Evolutionary conservation across 2,888 invertebrate species (phyloP).

Genomic region (Sesamia inferens): DNA sequence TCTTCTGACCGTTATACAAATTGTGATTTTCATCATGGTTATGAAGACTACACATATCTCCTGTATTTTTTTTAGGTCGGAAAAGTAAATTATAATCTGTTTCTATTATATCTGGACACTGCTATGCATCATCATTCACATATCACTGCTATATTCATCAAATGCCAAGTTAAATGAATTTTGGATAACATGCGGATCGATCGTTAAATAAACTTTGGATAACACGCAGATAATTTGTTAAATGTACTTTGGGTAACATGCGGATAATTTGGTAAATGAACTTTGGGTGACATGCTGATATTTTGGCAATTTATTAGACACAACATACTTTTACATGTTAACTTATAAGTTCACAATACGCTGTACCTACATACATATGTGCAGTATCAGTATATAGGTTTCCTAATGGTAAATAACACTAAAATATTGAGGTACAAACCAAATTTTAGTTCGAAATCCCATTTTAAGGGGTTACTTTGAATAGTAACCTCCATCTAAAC

Average conservation of each 20-base stretch:
- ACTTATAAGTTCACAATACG: neutral
- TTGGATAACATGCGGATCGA: too few relatives aligned
- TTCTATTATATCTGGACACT: too few relatives aligned
- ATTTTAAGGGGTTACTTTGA: constrained; percentile 45
- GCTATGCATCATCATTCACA: too few relatives aligned
- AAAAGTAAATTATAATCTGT: neutral
- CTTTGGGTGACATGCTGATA: too few relatives aligned
- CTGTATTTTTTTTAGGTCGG: neutral
- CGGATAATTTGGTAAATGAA: too few relatives aligned
- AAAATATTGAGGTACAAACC: constrained; percentile 44
- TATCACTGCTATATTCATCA: too few relatives aligned
- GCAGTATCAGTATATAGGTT: constrained; percentile 4
- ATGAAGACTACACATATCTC: neutral
- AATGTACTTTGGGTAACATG: too few relatives aligned
- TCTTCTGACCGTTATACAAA: neutral
- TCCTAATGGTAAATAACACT: constrained; percentile 31
- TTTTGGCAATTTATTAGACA: neutral
- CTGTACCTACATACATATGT: neutral
- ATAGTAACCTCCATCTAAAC: constrained; percentile 49
- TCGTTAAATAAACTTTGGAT: too few relatives aligned
- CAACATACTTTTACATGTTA: neutral
- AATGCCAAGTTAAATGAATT: neutral
- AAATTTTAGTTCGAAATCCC: constrained; percentile 33
- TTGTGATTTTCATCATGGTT: neutral
- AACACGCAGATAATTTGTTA: too few relatives aligned